Percentiles rank a stretch among this genome's conserved stretches.
Conservation (phyloP, 2,113 vertebrate genomes). For the Percina caprodes region DNA sequence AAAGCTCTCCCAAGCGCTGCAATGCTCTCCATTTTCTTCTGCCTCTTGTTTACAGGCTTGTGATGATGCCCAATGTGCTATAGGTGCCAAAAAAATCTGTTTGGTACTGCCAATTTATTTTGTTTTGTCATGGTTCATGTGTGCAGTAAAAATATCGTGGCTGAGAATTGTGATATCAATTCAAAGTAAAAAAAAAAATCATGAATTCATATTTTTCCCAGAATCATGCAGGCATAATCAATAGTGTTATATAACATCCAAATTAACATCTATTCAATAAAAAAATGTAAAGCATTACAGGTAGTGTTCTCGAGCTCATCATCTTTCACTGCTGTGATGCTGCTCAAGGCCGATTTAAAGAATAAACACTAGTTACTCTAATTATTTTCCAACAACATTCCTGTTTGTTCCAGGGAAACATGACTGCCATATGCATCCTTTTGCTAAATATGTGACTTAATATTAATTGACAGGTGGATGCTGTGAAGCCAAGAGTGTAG, state of each 20-base stretch:
- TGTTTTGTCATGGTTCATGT: no score
- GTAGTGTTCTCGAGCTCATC: neutral
- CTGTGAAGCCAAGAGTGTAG: conserved; percentile 5
- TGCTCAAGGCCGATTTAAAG: neutral
- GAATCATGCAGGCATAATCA: no score
- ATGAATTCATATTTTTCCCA: no score
- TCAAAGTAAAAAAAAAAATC: no score
- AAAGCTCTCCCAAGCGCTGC: no score
- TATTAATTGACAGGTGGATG: conserved; percentile 53
- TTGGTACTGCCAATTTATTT: no score
- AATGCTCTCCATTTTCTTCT: no score
- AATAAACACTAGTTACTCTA: neutral
- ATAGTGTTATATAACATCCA: neutral
- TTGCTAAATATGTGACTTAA: conserved; percentile 14
- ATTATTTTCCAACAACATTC: neutral
- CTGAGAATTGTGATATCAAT: no score
- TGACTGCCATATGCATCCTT: neutral
- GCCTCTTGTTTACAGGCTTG: no score
- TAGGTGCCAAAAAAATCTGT: no score
- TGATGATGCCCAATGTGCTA: no score
- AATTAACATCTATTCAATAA: neutral
- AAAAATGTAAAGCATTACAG: neutral
- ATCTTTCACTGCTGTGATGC: neutral
- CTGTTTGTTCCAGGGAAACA: neutral
- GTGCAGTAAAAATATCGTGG: no score